These are phyloP conservation scores for Caenorhabditis wallacei DNA, from an alignment of 2,888 invertebrate genomes.

Conservation along the genomic window DNA sequence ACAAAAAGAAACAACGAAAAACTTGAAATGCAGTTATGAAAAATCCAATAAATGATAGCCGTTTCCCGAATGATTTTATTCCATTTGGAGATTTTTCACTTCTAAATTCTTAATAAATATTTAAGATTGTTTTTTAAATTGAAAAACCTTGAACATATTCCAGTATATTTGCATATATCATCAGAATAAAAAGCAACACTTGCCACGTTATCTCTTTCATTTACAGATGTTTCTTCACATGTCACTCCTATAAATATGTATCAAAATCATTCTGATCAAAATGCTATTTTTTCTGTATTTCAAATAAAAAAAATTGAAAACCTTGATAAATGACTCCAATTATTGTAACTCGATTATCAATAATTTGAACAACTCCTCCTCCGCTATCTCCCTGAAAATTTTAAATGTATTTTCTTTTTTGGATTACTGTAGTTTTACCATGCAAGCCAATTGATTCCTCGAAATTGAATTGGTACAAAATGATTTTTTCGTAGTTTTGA, in stretches of 20 bases:
- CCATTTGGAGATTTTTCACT: no score
- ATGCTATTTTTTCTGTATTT: no score
- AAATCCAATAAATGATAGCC: no score
- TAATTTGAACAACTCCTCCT: slow-evolving; percentile 33
- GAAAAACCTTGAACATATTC: slow-evolving; percentile 25
- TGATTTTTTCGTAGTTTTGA: not conserved
- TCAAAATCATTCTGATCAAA: not conserved
- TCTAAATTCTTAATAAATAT: no score
- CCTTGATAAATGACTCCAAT: slow-evolving; percentile 43
- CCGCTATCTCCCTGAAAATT: slow-evolving; percentile 23
- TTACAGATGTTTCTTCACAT: not conserved
- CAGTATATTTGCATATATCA: slow-evolving; percentile 46
- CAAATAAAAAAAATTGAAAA: not conserved
- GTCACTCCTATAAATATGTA: not conserved
- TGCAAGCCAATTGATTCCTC: slow-evolving; percentile 38
- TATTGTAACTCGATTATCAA: slow-evolving; percentile 30
- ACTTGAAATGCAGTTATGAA: no score
- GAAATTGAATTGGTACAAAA: slow-evolving; percentile 35
- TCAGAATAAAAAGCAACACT: slow-evolving; percentile 26
- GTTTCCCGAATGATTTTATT: no score
- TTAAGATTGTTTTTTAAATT: no score
- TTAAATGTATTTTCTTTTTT: not conserved
- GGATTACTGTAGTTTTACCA: not conserved
- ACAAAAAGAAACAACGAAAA: no score
- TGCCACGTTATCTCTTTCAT: slow-evolving; percentile 33